Base-by-base conservation (phyloP, 1,140 invertebrate genomes). In the Brachionus paranguensis region DNA sequence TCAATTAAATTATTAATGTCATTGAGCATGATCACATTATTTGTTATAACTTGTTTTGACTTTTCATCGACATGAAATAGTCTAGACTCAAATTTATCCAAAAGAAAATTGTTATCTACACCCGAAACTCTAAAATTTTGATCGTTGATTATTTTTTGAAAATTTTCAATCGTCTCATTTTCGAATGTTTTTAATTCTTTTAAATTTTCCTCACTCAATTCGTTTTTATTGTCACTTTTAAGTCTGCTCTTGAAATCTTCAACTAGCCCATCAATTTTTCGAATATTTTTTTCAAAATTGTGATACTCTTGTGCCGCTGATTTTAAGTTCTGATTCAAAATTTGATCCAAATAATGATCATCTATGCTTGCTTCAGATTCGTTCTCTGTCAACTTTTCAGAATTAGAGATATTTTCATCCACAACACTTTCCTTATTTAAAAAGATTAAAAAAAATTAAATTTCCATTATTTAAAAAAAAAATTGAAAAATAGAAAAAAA, bases 381-480 rank as follows among this genome's bases (percentile, higher is more conserved):
- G 10, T 33, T n/a, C 17, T 50, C 20, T 50, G 27, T 1, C 1
- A 12, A 43, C 5, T 27, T 45, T 4, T 27, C 5, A 33, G 43
- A 27, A 27, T 53, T 24, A 12, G 45, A 47, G n/a, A 76, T 53
- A 29, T 76, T 76, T 24, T 76, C 72, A 50, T 76, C 72, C 27
- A 76, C 17, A 27, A 76, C 72, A 50, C 72, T 76, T 76, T 76
- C 72, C 72, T 76, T 33, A 14, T 33, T 37, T 41, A 17, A 41
- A 70, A 33, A 12, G 6, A 20, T 20, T 37, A 37, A 70, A 70
- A 1, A 45, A n/a, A 47, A 47, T n/a, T 47, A 47, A 4, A 47
- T 47, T 47, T 47, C 3, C 0, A 47, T 47, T 12, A 12, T 47
- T 47, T 3, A 2, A 33, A 37, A 37, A 37, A 37, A 6, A 37